Evolutionary conservation across 2,888 invertebrate species (phyloP), one percentile per base, ranked within the genome.

Genomic region (Spodoptera picta): DNA sequence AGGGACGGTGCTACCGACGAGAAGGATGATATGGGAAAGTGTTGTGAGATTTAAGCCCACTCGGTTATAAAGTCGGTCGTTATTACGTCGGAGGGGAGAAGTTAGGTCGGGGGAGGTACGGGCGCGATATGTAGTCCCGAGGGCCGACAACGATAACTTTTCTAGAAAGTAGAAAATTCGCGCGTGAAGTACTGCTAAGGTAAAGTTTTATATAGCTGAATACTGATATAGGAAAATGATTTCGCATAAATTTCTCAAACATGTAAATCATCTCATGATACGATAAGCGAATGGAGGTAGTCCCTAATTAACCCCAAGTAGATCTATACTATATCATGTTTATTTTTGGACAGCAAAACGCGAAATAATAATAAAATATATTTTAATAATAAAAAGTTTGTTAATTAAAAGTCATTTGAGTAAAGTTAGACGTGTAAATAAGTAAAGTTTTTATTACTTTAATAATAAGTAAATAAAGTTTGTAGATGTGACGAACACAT

Each of bases 121-220:
- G 64, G 55, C 46, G 74, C 77, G 79, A 81, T 79, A 81, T 80
- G 78, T 75, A 73, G 75, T 83, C 84, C 80, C 83, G 60, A 68
- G 82, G 79, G 83, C 70, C 67, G 69, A 75, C 70, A 77, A 58
- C 80, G 77, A 82, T 85, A 85, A 84, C 80, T 84, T 85, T 80
- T 79, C 75, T 67, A 78, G 67, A 77, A 77, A 79, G 77, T 76
- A 79, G 75, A 80, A 83, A 82, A 82, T 78, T 82, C 65, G 48
- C 65, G 19, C 51, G 69, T 69, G 56, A 73, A 66, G 69, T 73
- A 78, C 67, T 62, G 62, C 63, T 60, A 67, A 62, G 77, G 77
- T 74, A 78, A 74, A 78, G 61, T 80, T 81, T 77, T 80, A 77
- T 75, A 70, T 73, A 69, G 66, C 60, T 64, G 60, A 64, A 63